Evolutionary conservation across 2,888 invertebrate species (phyloP).

Genomic region (Hetaerina titia): DNA sequence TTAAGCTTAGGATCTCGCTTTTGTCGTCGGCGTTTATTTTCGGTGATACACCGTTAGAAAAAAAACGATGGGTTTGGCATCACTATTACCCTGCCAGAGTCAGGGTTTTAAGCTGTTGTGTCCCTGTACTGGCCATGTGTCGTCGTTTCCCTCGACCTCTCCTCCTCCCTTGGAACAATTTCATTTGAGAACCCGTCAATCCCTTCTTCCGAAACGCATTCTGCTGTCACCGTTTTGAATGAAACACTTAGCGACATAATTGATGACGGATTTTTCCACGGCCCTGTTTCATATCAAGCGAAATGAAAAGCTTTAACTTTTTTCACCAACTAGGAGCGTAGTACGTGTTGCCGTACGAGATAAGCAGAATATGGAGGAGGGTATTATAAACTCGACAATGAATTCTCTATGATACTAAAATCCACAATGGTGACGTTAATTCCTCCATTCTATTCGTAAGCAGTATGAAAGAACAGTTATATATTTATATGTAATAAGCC

Average conservation of each 20-base stretch:
- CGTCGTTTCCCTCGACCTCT: not conserved
- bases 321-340: too few relatives aligned
- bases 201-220: not conserved
- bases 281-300: too few relatives aligned
- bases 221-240: not conserved
- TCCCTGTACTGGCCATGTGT: not conserved
- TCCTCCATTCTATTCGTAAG: too few relatives aligned
- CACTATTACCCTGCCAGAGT: slow-evolving; percentile 66
- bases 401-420: too few relatives aligned
- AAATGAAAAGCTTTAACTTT: not conserved
- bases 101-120: not conserved
- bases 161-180: not conserved
- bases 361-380: too few relatives aligned
- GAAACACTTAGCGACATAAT: not conserved
- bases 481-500: too few relatives aligned
- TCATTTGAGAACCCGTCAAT: not conserved
- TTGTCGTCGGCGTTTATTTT: slow-evolving; percentile 25
- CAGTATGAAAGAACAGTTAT: too few relatives aligned
- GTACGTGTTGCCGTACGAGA: too few relatives aligned
- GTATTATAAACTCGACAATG: too few relatives aligned
- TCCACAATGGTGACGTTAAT: too few relatives aligned
- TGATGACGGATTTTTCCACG: not conserved
- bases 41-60: slow-evolving; percentile 1
- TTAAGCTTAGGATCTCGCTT: slow-evolving; percentile 28
- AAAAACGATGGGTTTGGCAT: slow-evolving; percentile 29